Base-by-base conservation (phyloP, 1,140 invertebrate species). In the Aphelinus certus region DNA sequence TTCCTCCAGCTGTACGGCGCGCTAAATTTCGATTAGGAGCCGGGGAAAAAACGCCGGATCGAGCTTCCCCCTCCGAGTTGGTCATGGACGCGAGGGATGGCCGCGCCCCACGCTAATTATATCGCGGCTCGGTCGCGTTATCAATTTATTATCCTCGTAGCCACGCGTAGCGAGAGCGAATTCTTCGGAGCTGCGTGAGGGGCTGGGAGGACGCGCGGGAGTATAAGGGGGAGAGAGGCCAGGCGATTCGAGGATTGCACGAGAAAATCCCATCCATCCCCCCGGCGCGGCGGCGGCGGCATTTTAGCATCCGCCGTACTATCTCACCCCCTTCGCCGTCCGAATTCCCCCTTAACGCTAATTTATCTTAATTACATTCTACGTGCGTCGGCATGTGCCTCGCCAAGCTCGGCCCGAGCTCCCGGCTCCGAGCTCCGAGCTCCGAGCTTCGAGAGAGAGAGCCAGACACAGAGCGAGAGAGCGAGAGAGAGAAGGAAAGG, bases 311-410 rank as follows among this genome's bases (percentile, higher is more conserved):
- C 47, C 53, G 26, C 7, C 56, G 10, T 71, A 57, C 7, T 74
- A 58, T 79, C 58, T 69, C 73, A 73, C 71, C 71, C 56, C 63
- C 77, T 63, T 9, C 63, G 7, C 63, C 64, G 26, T 49, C 53
- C 45, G 61, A 60, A 73, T 78, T 77, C 67, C 80, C 81, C 83
- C 82, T 83, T 84, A 83, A 84, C 84, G 83, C 84, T 86, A 86
- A 86, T 86, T 86, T 86, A 86, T 86, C 84, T 86, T 86, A 86
- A 86, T 86, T 86, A 86, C 84, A 86, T 86, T 86, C 84, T 85
- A 83, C 81, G 83, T 81, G 82, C 84, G 82, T 84, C 79, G 82
- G 82, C 77, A 80, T 80, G 79, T 77, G 76, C 75, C 76, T 64
- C 66, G 64, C 64, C 65, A 70, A 26, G 26, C 26, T 26, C 26